Percentiles rank a stretch among this genome's conserved stretches.
These are phyloP conservation scores for Trochalopteron elliotii DNA, from an alignment of 2,113 vertebrate genomes.

Conservation along the genomic window DNA sequence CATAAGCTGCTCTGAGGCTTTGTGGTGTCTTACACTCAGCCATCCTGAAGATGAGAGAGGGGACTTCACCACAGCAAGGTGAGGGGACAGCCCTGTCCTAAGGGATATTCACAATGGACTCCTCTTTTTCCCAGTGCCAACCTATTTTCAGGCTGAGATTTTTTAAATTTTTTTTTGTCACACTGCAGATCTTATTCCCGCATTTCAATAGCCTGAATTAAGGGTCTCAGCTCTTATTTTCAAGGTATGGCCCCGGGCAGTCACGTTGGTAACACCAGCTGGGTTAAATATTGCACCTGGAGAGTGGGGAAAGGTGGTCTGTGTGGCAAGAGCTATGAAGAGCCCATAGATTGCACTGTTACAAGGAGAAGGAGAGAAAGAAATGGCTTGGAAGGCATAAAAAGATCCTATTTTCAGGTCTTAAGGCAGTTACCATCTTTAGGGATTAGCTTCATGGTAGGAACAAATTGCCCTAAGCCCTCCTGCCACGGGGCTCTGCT, in stretches of 20 bases:
- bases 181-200: not conserved
- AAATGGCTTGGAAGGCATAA: not conserved
- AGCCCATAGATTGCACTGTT: rapidly evolving
- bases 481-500: not conserved
- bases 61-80: not conserved
- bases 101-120: not conserved
- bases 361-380: not conserved
- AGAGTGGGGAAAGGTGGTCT: not conserved
- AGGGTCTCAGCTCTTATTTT: not conserved
- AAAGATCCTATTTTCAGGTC: not conserved
- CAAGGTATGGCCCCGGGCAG: not conserved
- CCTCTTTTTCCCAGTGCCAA: not conserved
- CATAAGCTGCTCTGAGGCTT: not conserved
- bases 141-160: not conserved
- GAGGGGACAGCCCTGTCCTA: not conserved
- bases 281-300: not conserved
- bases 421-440: not conserved
- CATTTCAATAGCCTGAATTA: not conserved
- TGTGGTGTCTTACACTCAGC: not conserved
- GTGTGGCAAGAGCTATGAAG: not conserved
- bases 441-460: not conserved
- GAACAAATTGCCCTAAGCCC: not conserved
- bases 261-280: not conserved
- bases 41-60: not conserved
- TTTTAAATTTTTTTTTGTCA: not conserved